Base-by-base conservation (phyloP, 1,140 invertebrate genomes). In the Zaprionus nigranus region DNA sequence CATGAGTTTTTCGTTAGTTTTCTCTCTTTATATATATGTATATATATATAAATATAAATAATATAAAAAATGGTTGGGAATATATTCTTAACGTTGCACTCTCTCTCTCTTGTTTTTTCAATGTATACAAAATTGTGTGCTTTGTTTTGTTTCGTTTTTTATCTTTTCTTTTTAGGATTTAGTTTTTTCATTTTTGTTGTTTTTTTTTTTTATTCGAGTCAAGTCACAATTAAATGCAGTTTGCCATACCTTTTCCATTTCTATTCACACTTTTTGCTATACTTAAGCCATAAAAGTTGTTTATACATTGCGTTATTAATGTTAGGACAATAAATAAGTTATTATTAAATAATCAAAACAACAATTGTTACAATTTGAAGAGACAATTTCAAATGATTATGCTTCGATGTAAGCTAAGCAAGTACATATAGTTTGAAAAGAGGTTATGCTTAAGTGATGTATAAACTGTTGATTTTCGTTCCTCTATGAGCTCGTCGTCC, bases 281-380 rank as follows among this genome's bases (percentile, higher is more conserved):
- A 73, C 79, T 76, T 91, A 82, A 68, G 79, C 76, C 79, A 70
- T 90, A 75, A 90, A 80, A 68, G 66, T 90, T 82, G 78, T 91
- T 82, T 82, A 82, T 75, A 87, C 88, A 82, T 81, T 82, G 72
- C 70, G 63, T 66, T 82, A 64, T 81, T 90, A 86, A 77, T 81
- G 76, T 81, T 91, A 90, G 78, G 83, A 82, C 90, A 90, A 91
- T 90, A 90, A 90, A 90, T 90, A 90, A 78, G 79, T 83, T 66
- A 90, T 69, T 82, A 91, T 82, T 75, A 85, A 90, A 81, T 90
- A 88, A 88, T 74, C 4, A 90, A 90, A 88, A 85, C 85, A 88
- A 88, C 85, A 88, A 73, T 87, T 82, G 67, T 72, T 87, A 87
- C 49, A 81, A 68, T 90, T 82, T 80, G 62, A 80, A 79, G 65